Conservation (phyloP, 2,113 vertebrate genomes). For the Arothron firmamentum region DNA sequence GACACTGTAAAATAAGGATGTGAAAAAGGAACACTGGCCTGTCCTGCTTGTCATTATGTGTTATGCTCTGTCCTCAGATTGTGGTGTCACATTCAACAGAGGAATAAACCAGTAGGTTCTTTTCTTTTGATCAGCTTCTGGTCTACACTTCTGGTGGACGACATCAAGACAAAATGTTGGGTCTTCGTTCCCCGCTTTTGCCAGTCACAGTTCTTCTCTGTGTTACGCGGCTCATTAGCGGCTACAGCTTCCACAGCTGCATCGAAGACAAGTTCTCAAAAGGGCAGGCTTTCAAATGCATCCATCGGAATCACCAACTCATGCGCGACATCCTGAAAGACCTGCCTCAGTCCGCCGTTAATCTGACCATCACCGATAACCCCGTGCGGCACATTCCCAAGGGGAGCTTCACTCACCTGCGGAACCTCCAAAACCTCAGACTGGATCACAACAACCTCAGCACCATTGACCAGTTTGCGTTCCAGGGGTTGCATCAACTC, state of each 20-base stretch:
- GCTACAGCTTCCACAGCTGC: slow-evolving; percentile 79
- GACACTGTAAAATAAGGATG: neutral
- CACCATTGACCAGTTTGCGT: slow-evolving; percentile 58
- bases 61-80: neutral
- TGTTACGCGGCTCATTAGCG: slow-evolving; percentile 19
- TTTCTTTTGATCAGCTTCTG: no score
- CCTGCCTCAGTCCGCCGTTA: slow-evolving; percentile 48
- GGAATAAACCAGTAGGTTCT: no score
- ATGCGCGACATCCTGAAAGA: slow-evolving; percentile 53
- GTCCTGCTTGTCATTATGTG: neutral
- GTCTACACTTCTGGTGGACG: slow-evolving; percentile 12
- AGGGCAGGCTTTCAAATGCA: slow-evolving; percentile 60
- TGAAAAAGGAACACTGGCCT: neutral
- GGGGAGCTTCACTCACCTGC: slow-evolving; percentile 56
- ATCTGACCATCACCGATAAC: slow-evolving; percentile 52
- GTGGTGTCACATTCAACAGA: neutral
- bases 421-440: slow-evolving; percentile 48
- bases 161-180: slow-evolving; percentile 42
- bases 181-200: slow-evolving; percentile 14
- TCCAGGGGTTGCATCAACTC: slow-evolving; percentile 64
- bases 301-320: slow-evolving; percentile 28
- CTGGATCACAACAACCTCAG: slow-evolving; percentile 65
- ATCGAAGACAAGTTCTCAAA: slow-evolving; percentile 39
- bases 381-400: slow-evolving; percentile 20
- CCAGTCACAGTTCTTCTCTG: slow-evolving; percentile 21